Conservation (phyloP, 1,140 invertebrate species). For the Lepidurus apus region DNA sequence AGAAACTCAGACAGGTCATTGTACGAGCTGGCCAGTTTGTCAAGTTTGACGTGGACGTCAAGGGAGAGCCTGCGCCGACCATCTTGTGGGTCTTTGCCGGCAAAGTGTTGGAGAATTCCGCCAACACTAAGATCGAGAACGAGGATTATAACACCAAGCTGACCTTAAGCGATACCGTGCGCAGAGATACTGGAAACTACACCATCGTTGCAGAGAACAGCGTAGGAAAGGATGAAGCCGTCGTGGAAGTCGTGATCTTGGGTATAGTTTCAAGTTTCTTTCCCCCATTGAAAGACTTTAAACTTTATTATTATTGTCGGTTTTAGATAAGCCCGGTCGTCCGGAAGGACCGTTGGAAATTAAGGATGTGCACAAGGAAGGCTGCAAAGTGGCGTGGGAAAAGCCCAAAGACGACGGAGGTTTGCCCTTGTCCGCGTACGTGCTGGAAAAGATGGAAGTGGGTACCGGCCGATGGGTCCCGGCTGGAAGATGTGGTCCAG, state of each 20-base stretch:
- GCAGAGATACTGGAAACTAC: slow-evolving; percentile 84
- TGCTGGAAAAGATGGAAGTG: slow-evolving; percentile 88
- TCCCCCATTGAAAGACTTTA: background rate
- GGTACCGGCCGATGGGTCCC: slow-evolving; percentile 81
- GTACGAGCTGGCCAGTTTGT: slow-evolving; percentile 85
- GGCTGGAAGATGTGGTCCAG: slow-evolving; percentile 71
- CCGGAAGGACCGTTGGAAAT: slow-evolving; percentile 93
- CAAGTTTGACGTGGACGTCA: slow-evolving; percentile 88
- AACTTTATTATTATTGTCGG: slow-evolving; percentile 52
- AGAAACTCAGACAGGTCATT: slow-evolving; percentile 80
- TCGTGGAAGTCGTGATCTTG: slow-evolving; percentile 87
- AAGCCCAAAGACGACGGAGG: slow-evolving; percentile 94
- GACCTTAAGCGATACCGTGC: slow-evolving; percentile 67
- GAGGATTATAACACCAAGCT: slow-evolving; percentile 90
- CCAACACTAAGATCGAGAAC: slow-evolving; percentile 71
- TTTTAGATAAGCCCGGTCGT: slow-evolving; percentile 67
- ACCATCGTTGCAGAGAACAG: slow-evolving; percentile 85
- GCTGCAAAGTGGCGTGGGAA: slow-evolving; percentile 91
- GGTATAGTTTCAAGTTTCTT: slow-evolving; percentile 50
- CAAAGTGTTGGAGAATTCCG: slow-evolving; percentile 56
- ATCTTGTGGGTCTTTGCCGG: slow-evolving; percentile 79
- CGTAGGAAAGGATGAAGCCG: slow-evolving; percentile 87
- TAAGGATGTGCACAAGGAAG: slow-evolving; percentile 86
- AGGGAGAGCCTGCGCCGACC: slow-evolving; percentile 89
- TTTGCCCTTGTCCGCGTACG: slow-evolving; percentile 78